Evolutionary conservation across 2,113 vertebrate species (phyloP).

Genomic region (Actenoides lindsayi): DNA sequence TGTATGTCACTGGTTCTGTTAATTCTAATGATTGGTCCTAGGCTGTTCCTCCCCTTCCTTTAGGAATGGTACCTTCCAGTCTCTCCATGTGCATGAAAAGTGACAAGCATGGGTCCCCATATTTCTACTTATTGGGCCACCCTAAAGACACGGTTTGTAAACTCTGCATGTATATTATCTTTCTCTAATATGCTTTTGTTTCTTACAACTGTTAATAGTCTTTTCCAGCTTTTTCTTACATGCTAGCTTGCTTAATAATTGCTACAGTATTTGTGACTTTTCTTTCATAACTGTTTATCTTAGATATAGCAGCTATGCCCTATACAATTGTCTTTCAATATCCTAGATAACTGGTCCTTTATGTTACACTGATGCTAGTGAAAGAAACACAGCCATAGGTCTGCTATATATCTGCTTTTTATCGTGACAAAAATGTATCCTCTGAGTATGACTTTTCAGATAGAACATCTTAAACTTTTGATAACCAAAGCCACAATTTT

Average conservation of each 20-base stretch:
- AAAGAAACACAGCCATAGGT: neutral
- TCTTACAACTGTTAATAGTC: conserved; percentile 68
- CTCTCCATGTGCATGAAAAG: conserved; percentile 99
- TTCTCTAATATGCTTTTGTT: conserved; percentile 77
- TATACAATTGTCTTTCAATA: neutral
- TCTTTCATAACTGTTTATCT: neutral
- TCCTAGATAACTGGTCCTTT: neutral
- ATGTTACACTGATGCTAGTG: neutral
- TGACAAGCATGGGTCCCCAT: conserved; percentile 99
- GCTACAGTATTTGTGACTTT: neutral
- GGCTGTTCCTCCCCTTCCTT: conserved; percentile 99
- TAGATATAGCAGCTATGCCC: neutral
- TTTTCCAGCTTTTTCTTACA: conserved; percentile 52
- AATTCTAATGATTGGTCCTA: conserved; percentile 99
- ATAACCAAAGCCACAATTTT: neutral
- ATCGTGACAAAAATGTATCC: neutral
- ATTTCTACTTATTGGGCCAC: conserved; percentile 99
- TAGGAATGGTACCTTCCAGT: conserved; percentile 99
- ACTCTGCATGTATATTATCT: conserved; percentile 89
- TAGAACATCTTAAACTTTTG: neutral
- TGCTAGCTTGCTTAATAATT: conserved; percentile 47
- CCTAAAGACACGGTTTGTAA: conserved; percentile 99
- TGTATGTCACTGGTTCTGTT: conserved; percentile 90
- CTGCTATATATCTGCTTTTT: neutral
- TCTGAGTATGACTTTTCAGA: neutral